Conservation (phyloP, 2,888 invertebrate genomes). For the Philopedon plagiatum region DNA sequence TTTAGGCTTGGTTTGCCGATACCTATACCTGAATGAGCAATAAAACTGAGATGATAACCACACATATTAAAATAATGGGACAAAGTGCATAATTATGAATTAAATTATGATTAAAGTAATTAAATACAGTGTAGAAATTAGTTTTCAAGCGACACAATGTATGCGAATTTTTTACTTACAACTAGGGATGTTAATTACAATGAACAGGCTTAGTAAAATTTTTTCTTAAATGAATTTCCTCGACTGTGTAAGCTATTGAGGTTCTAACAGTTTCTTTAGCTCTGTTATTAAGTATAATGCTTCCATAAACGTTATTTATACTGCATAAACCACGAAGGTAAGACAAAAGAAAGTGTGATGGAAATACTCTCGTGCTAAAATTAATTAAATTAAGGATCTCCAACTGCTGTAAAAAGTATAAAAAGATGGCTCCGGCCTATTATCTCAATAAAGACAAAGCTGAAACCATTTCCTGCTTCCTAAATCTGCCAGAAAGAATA, state of each 20-base stretch:
- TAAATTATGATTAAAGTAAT: no score
- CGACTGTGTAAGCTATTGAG: background rate
- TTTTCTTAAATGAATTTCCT: background rate
- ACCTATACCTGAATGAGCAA: no score
- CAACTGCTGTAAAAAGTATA: conserved; percentile 29
- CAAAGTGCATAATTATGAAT: no score
- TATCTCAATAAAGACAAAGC: conserved; percentile 40
- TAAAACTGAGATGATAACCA: no score
- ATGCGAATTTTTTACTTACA: no score
- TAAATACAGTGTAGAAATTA: no score
- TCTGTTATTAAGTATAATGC: conserved; percentile 26
- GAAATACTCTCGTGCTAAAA: conserved; percentile 27
- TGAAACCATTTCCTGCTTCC: conserved; percentile 28
- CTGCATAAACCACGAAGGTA: conserved; percentile 37
- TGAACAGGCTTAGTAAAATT: no score
- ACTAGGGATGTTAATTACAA: no score
- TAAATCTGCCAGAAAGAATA: conserved; percentile 37
- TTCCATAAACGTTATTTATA: conserved; percentile 36
- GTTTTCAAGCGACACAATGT: no score
- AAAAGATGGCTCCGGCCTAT: conserved; percentile 40
- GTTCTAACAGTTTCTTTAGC: conserved; percentile 18
- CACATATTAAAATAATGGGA: no score
- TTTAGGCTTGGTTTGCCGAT: no score
- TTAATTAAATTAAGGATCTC: conserved; percentile 43
- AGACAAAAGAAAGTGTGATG: conserved; percentile 36